A percentile compares a stretch with the other conserved stretches of the same genome.
phyloP scores from a whole-genome alignment of 2,888 invertebrate species.

The Desoria tigrina region DNA sequence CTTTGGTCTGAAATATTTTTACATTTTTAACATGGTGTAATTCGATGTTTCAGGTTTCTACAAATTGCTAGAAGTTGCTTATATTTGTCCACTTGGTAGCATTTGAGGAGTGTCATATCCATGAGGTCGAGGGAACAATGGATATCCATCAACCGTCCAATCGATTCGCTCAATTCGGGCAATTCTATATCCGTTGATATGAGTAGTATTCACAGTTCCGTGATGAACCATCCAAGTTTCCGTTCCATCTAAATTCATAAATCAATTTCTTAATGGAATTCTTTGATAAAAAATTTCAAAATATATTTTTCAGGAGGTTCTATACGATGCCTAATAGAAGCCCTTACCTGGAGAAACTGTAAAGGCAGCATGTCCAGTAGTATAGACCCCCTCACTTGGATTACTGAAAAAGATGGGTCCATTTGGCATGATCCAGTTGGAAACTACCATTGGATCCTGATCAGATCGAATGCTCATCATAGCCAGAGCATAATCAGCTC shows the following conservation, averaged over 20 bases:
- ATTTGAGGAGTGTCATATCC: constrained; percentile 26
- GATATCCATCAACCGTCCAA: constrained; percentile 30
- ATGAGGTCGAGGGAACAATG: constrained; percentile 34
- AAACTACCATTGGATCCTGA: constrained; percentile 31
- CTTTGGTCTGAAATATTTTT: too few relatives aligned
- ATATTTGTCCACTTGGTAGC: constrained; percentile 33
- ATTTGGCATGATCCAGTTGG: constrained; percentile 25
- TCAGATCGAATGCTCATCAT: constrained; percentile 34
- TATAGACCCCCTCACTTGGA: constrained; percentile 37
- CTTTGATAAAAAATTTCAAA: background rate
- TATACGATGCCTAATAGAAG: too few relatives aligned
- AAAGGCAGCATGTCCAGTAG: constrained; percentile 38
- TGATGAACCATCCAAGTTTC: constrained; percentile 47
- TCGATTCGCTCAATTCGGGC: constrained; percentile 30
- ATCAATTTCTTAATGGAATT: background rate
- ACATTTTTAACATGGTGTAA: too few relatives aligned
- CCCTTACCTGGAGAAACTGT: constrained; percentile 39
- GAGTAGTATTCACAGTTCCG: constrained; percentile 11
- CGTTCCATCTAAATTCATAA: constrained; percentile 26
- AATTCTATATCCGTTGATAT: constrained; percentile 21
- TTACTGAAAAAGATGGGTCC: constrained; percentile 33
- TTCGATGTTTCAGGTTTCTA: too few relatives aligned
- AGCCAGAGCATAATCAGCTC: constrained; percentile 12
- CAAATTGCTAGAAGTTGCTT: too few relatives aligned
- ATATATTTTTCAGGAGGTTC: too few relatives aligned